phyloP scores from a whole-genome alignment of 53 echinoderm and acorn worm genomes.

The Antedon mediterranea region DNA sequence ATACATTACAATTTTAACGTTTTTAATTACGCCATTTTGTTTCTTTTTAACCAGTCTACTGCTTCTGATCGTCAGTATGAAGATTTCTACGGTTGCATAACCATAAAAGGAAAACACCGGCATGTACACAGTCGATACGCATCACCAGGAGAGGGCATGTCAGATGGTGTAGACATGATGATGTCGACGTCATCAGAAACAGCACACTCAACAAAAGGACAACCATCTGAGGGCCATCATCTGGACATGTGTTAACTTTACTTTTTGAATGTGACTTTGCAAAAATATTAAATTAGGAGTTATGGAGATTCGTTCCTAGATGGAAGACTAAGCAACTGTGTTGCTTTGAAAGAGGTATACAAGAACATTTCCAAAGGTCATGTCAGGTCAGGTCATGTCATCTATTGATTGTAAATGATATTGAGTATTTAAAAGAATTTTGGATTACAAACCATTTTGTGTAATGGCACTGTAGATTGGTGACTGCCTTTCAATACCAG shows the following conservation, averaged over 20 bases:
- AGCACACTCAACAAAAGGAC: not conserved
- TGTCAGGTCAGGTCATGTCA: too few relatives aligned
- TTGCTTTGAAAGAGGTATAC: too few relatives aligned
- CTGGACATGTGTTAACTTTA: not conserved
- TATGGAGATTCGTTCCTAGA: too few relatives aligned
- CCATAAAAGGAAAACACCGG: conserved; percentile 47
- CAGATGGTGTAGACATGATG: not conserved
- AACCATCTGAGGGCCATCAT: not conserved
- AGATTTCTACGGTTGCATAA: conserved; percentile 36
- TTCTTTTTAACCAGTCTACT: conserved; percentile 29
- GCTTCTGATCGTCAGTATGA: conserved; percentile 66
- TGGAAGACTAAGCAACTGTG: too few relatives aligned
- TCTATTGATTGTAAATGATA: too few relatives aligned
- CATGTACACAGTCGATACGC: conserved; percentile 44
- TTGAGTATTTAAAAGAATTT: too few relatives aligned
- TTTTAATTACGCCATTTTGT: not conserved
- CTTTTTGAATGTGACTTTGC: not conserved
- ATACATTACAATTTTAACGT: too few relatives aligned
- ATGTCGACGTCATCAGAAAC: not conserved
- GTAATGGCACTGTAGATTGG: too few relatives aligned
- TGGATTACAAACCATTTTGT: too few relatives aligned
- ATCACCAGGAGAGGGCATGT: not conserved
- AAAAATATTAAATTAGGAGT: too few relatives aligned
- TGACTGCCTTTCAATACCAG: too few relatives aligned
- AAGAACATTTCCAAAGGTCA: too few relatives aligned